Base-by-base conservation (phyloP, 2,113 vertebrate species). In the Beaufortia kweichowensis region DNA sequence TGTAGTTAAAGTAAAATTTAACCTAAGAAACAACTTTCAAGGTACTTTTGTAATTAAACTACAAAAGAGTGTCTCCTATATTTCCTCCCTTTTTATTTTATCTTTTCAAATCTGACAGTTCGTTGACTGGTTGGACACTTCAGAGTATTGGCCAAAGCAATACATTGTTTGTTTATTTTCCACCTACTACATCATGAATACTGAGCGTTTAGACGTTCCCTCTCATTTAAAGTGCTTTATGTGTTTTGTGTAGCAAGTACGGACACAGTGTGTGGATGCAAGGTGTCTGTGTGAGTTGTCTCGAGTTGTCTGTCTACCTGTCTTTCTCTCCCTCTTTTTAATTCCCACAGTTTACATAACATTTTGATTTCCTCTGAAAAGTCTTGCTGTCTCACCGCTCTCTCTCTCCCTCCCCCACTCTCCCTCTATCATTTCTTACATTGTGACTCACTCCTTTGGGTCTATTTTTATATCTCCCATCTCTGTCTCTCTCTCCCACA, bases 391-490 rank as follows among this genome's bases (percentile, higher is more conserved):
- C 76, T 77, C 68, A 2, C 21, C 19, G 50, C 68, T 63, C 78
- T 68, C 73, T 19, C 82, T 57, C 71, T 11, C n/a, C 48, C 88
- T 80, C 82, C 82, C 87, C 59, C 79, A 67, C 85, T 57, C 77
- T 80, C 76, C 63, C 84, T 79, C 86, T 80, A 83, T 79, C 81
- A 72, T 83, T 89, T 86, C 81, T 87, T 83, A 84, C 85, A 82
- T 88, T 89, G 88, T 92, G 89, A 91, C 88, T 91, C 90, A 90
- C 87, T 89, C 87, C 84, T 87, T 83, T 87, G 85, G 81, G 82
- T 89, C 87, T 92, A 91, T 92, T 90, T 92, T 88, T 91, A 88
- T 63, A 26, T 64, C 69, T 48, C 67, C 80, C 72, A 69, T 64
- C 80, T 78, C 63, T 28, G 46, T 72, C 80, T 28, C 59, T 63